Evolutionary conservation across 2,888 invertebrate genomes (phyloP).

Genomic region (Heteromurus nitidus): DNA sequence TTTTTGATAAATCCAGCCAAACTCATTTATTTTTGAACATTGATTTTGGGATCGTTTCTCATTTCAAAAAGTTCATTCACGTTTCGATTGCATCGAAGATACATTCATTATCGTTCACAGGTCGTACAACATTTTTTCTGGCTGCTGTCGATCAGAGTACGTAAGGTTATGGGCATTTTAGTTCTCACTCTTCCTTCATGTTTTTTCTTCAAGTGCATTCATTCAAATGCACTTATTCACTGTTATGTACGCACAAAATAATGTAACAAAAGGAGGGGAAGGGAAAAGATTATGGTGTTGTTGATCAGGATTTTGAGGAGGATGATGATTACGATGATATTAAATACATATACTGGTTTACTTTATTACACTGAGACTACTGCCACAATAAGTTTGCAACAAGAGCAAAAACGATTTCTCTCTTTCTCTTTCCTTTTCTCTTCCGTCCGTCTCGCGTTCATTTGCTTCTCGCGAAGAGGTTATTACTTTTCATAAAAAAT

Average conservation of each 20-base stretch:
- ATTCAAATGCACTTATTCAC: conserved; percentile 2
- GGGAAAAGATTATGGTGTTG: too few relatives aligned
- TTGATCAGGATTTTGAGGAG: not conserved
- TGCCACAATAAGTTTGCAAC: conserved; percentile 11
- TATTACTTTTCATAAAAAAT: conserved; percentile 47
- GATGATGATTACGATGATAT: conserved; percentile 3
- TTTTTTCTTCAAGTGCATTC: not conserved
- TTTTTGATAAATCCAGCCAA: conserved; percentile 21
- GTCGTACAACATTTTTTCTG: too few relatives aligned
- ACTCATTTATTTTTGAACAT: not conserved
- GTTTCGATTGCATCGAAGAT: too few relatives aligned
- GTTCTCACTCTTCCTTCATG: conserved; percentile 16
- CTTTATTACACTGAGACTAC: not conserved
- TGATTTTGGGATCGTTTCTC: not conserved
- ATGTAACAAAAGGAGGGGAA: too few relatives aligned
- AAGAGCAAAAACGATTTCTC: conserved; percentile 57
- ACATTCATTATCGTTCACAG: too few relatives aligned
- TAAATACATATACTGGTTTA: not conserved
- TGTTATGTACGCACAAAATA: too few relatives aligned
- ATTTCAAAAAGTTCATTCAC: conserved; percentile 53
- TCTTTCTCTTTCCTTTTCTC: conserved; percentile 64
- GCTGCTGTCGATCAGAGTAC: too few relatives aligned
- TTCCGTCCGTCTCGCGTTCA: conserved; percentile 58
- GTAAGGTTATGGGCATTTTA: conserved; percentile 54
- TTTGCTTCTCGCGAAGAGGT: conserved; percentile 48